Conservation (phyloP, 2,888 invertebrate genomes). For the Heterodera filipjevi region DNA sequence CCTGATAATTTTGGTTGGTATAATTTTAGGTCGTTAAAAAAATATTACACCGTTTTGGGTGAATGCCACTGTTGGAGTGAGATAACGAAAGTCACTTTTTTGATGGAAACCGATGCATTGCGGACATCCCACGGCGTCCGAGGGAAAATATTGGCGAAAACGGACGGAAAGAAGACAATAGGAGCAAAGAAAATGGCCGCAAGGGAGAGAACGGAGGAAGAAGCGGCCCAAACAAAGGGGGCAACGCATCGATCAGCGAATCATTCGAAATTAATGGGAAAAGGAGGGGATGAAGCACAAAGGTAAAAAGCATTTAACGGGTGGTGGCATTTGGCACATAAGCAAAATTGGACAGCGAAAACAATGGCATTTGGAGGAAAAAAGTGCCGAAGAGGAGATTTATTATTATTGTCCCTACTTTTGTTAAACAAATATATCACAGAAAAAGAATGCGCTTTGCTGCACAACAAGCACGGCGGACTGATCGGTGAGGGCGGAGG, state of each 20-base stretch:
- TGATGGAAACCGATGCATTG: neutral
- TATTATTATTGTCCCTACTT: too few species aligned
- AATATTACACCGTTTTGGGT: neutral
- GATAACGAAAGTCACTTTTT: neutral
- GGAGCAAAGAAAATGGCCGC: constrained; percentile 1
- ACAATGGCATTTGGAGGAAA: neutral
- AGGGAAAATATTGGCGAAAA: neutral
- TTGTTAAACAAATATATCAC: neutral
- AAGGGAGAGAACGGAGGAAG: neutral
- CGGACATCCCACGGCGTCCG: neutral
- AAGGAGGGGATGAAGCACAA: neutral
- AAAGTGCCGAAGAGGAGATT: too few species aligned
- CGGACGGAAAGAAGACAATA: neutral
- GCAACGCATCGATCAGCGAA: neutral
- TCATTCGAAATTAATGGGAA: neutral
- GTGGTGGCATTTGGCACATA: neutral
- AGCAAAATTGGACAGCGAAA: neutral
- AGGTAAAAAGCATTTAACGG: neutral
- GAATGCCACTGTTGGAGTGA: constrained; percentile 4
- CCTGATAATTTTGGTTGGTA: neutral
- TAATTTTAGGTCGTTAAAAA: neutral
- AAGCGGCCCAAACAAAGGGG: constrained; percentile 7
- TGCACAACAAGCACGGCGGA: neutral
- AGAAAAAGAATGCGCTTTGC: neutral
- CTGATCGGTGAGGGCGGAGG: neutral